Evolutionary conservation across 2,888 invertebrate genomes (phyloP).

Genomic region (Dendrolimus pini): DNA sequence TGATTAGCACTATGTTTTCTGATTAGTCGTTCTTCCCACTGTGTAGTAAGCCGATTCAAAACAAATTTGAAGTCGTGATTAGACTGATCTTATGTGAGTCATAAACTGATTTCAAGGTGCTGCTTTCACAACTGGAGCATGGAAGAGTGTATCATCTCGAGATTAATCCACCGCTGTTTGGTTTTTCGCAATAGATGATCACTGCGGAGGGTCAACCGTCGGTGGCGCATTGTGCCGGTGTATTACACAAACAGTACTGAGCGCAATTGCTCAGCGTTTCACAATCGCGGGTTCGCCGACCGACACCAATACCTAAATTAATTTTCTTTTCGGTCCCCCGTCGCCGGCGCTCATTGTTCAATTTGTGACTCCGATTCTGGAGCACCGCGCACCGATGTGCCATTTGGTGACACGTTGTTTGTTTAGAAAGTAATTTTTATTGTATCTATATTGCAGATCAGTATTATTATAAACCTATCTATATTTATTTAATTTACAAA

Average conservation of each 20-base stretch:
- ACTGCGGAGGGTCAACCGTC: conserved; percentile 60
- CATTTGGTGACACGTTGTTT: conserved; percentile 45
- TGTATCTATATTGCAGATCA: too few relatives aligned
- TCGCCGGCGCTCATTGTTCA: conserved; percentile 62
- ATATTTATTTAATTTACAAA: too few relatives aligned
- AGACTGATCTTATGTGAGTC: too few relatives aligned
- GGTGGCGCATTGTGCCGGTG: conserved; percentile 59
- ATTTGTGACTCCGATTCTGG: conserved; percentile 57
- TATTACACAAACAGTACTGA: conserved; percentile 69
- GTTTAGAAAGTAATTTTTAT: conserved; percentile 34
- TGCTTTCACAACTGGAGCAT: too few relatives aligned
- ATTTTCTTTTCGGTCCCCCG: conserved; percentile 68
- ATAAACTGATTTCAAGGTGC: too few relatives aligned
- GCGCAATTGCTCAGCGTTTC: conserved; percentile 69
- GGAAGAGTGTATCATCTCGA: too few relatives aligned
- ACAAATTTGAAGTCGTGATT: too few relatives aligned
- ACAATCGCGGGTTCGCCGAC: conserved; percentile 69
- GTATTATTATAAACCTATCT: too few relatives aligned
- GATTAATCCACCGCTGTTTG: neutral
- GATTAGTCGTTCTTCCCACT: too few relatives aligned
- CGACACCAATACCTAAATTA: conserved; percentile 76
- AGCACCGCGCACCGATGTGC: conserved; percentile 39
- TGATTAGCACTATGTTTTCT: too few relatives aligned
- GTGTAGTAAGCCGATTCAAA: too few relatives aligned
- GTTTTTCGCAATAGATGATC: conserved; percentile 53